Evolutionary conservation across 2,113 vertebrate genomes (phyloP).

Genomic region (Urocitellus parryii): DNA sequence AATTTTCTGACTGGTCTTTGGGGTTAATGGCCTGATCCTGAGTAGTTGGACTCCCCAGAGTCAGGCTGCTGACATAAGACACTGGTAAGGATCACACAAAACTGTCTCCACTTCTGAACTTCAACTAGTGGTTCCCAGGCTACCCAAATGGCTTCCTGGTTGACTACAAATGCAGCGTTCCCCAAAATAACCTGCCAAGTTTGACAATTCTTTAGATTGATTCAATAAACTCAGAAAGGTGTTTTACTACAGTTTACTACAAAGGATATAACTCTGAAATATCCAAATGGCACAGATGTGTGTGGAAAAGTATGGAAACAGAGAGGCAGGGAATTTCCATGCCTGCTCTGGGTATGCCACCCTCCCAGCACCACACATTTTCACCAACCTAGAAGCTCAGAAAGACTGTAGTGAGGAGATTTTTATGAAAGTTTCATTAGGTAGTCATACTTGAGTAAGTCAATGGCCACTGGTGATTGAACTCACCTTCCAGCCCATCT

Average conservation of each 20-base stretch:
- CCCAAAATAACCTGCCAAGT: neutral
- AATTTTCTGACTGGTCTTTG: too few relatives aligned
- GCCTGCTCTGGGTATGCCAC: too few relatives aligned
- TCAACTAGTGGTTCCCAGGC: neutral
- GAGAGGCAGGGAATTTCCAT: neutral
- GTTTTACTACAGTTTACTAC: neutral
- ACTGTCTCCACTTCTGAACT: neutral
- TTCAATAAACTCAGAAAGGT: neutral
- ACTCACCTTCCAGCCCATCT: neutral
- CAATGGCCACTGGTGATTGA: neutral
- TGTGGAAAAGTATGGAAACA: neutral
- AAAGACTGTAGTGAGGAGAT: too few relatives aligned
- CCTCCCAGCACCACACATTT: neutral
- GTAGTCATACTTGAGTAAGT: neutral
- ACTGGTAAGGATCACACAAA: neutral
- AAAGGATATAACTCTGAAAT: neutral
- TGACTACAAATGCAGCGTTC: neutral
- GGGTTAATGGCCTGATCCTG: too few relatives aligned
- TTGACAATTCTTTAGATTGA: neutral
- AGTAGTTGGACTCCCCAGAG: too few relatives aligned
- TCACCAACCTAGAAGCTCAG: neutral
- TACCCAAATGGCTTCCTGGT: neutral
- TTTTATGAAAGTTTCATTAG: neutral
- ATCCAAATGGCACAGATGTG: neutral
- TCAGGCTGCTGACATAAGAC: too few relatives aligned